Evolutionary conservation across 2,888 invertebrate species (phyloP), one percentile per base, ranked within the genome.

Genomic region (Ptilodon capucinus): DNA sequence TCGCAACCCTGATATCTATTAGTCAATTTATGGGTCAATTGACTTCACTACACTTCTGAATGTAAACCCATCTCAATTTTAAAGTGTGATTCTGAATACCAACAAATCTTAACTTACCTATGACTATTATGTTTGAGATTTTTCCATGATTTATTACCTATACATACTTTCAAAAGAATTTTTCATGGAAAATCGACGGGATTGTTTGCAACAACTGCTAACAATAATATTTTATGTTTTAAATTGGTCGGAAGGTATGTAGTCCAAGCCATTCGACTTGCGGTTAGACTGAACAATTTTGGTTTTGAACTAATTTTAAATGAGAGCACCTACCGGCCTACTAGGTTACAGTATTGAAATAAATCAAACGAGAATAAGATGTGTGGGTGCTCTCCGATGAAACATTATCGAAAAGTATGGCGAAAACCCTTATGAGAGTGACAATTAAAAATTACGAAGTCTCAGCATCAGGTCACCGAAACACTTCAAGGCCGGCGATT

Each of bases 21-120:
- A 11, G 14, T 14, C 11, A 17, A 9, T 8, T 51, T 53, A 11
- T n/a, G 39, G 54, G 62, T 57, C 56, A 66, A 66, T 64, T 61
- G 41, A 44, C 40, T 51, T 45, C 44, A 25, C 17, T 30, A 43
- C 45, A 34, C 46, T 28, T 11, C n/a, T n/a, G 11, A 7, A 21
- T 21, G 4, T 4, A 6, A 21, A 21, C 4, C 7, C 7, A 21
- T 21, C 2, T 28, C 28, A 28, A 28, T 11, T 11, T 28, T 7
- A n/a, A 28, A 25, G 25, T 25, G 9, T 25, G 9, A 2, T 25
- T 9, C n/a, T n/a, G n/a, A n/a, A n/a, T n/a, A n/a, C n/a, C n/a
- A n/a, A n/a, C n/a, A n/a, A n/a, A n/a, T n/a, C n/a, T n/a, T n/a
- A n/a, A n/a, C n/a, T n/a, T n/a, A n/a, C n/a, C n/a, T n/a, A n/a